Evolutionary conservation across 2,113 vertebrate genomes (phyloP), one percentile per base, ranked within the genome.

Genomic region (Rhea pennata): DNA sequence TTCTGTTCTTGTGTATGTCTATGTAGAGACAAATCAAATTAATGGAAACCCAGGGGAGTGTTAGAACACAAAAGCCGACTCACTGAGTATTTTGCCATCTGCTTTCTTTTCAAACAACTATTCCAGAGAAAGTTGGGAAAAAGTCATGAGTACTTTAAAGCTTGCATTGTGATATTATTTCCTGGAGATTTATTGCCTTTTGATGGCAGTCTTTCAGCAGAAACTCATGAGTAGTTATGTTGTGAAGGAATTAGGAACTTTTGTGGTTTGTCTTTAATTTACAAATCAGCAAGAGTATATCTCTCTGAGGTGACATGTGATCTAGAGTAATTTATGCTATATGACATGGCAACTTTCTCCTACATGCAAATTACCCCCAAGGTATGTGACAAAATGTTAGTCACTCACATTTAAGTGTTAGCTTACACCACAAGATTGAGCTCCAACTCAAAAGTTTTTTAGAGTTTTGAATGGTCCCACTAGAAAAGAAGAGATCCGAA

Each of bases 131-230:
- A 96, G 89, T 93, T 92, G 94, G 87, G 88, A 17, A 94, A 94
- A 96, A 94, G 84, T 92, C 81, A 85, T 71, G 94, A 96, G 56
- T 82, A 39, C 79, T 95, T 92, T 76, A 67, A 85, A 90, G 50
- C 75, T 93, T 59, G 74, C 54, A 92, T 90, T 93, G 87, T 95
- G 92, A 96, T 94, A 94, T 77, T 92, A 85, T 95, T 97, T 96
- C 78, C 87, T 88, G 87, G 95, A 95, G 95, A 96, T 96, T 96
- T 96, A 97, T 92, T 95, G 94, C 94, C 94, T 92, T 96, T 93
- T 96, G 95, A 96, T 95, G 92, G 92, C 92, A 95, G 64, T 87
- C 94, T 96, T 95, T 97, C 95, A 97, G 92, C 94, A 96, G 79
- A 95, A 95, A 96, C 42, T 91, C 91, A 91, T 42, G 84, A 87